Evolutionary conservation across 2,113 vertebrate genomes (phyloP), one percentile per base, ranked within the genome.

Genomic region (Myrmecophaga tridactyla): DNA sequence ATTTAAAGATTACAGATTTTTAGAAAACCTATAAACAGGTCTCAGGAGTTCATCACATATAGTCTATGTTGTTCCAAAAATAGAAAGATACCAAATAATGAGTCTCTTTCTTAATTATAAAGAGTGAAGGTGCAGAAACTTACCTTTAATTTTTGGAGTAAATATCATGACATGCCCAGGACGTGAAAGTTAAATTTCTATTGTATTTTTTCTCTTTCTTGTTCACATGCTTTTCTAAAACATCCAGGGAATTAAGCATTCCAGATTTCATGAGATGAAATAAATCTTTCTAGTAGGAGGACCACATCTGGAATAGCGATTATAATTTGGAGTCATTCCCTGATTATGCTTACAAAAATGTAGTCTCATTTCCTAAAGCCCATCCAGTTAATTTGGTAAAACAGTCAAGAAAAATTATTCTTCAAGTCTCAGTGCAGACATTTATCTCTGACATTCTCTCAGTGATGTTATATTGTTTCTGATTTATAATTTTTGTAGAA

Each of bases 341-440:
- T 87, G 43, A 93, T 94, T 80, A 80, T 93, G 14, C 14, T 87
- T 86, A 70, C 81, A 77, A 82, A 65, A 63, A 77, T 82, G 67
- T 58, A 53, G 21, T 94, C 34, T 84, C 25, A 13, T 86, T 85
- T 88, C 60, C 36, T 87, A 83, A 95, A 48, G 81, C 34, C 31
- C 46, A 90, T 41, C 62, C 67, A 86, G 2, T 7, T 78, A 87
- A 83, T 92, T 94, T 78, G 31, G 10, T 63, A 56, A 78, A 63
- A 70, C 0, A 60, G 20, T 72, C n/a, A 85, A 85, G 43, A 53
- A 60, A 84, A 46, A 95, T 70, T 90, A 31, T 84, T 90, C n/a
- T 96, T 95, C 12, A 65, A 58, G 12, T 94, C 17, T 94, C 72
- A 72, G 7, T 88, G 27, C 29, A 20, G 13, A 4, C 65, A 46